A percentile compares a stretch with the other conserved stretches of the same genome.
Evolutionary conservation across 2,888 invertebrate genomes (phyloP).

Genomic region (Oxycera nigricornis): DNA sequence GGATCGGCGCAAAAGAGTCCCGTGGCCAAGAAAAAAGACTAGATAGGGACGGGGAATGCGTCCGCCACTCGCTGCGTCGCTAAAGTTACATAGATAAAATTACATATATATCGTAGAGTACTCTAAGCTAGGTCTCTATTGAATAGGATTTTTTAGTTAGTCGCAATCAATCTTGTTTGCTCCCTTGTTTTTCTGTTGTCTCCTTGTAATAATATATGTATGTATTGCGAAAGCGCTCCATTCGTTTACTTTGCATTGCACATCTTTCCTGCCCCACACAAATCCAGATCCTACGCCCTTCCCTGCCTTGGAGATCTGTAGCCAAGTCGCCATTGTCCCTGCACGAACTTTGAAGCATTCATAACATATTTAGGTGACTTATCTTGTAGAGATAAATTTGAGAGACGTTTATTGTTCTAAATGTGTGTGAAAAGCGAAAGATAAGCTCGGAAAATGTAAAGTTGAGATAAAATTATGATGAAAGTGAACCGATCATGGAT

Average conservation of each 20-base stretch:
- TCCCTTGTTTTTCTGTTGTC: background rate
- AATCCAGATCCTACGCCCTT: no score
- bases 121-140: slow-evolving; percentile 19
- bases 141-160: slow-evolving; percentile 5
- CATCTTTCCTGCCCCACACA: no score
- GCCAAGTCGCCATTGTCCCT: background rate
- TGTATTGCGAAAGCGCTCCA: background rate
- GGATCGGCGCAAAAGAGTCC: slow-evolving; percentile 52
- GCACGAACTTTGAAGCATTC: background rate
- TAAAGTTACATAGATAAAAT: background rate
- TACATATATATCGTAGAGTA: background rate
- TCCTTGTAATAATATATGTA: slow-evolving; percentile 8
- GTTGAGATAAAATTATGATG: slow-evolving; percentile 15
- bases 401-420: background rate
- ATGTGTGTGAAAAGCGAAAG: slow-evolving; percentile 14
- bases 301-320: no score
- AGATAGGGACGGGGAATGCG: slow-evolving; percentile 46
- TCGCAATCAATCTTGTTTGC: background rate
- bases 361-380: background rate
- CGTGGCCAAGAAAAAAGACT: slow-evolving; percentile 59
- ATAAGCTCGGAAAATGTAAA: background rate
- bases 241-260: no score
- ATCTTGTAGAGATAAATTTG: background rate
- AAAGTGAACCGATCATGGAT: background rate
- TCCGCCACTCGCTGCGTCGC: background rate